Base-by-base conservation (phyloP, 1,140 invertebrate species). In the Ceratina australensis region DNA sequence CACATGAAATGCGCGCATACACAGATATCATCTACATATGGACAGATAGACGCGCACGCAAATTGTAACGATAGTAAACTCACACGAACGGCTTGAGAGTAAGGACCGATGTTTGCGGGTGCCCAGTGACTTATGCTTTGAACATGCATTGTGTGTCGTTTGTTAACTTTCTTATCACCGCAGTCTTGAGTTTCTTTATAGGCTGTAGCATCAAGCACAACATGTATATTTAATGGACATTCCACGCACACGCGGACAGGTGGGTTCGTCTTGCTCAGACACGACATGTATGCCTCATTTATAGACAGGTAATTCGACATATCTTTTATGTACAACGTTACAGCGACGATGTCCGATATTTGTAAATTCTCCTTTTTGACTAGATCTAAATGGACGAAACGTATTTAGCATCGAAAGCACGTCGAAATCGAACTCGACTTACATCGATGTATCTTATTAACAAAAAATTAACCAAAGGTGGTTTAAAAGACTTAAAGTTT, bases 121-220 rank as follows among this genome's bases (percentile, higher is more conserved):
- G 98, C 97, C 98, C 98, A 99, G 92, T 98, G 97, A 26, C 97
- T 98, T 75, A 98, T 95, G 65, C 97, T 96, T 91, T 98, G 98
- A 33, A 98, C 97, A 91, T 98, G 97, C 96, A 98, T 96, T 13
- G 95, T 96, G 59, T 95, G 93, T 83, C 95, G 94, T 71, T 93
- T 91, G 69, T 88, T 89, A 64, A 84, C 69, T 81, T 88, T 87
- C 28, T 87, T 89, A 82, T 90, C 91, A 80, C 89, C 89, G 71
- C 83, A 91, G 57, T 86, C 73, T 78, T 88, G 84, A 59, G 85
- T 86, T 84, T 92, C 89, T 72, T 92, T 93, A 90, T 94, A 95
- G n/a, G 95, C 95, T 79, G 95, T 93, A 68, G 95, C 97, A 89
- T 98, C 96, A 79, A 98, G 90, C 47, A 96, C 93, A 74, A 98